Evolutionary conservation across 2,888 invertebrate species (phyloP), one percentile per base, ranked within the genome.

Genomic region (Scrobipalpa costella): DNA sequence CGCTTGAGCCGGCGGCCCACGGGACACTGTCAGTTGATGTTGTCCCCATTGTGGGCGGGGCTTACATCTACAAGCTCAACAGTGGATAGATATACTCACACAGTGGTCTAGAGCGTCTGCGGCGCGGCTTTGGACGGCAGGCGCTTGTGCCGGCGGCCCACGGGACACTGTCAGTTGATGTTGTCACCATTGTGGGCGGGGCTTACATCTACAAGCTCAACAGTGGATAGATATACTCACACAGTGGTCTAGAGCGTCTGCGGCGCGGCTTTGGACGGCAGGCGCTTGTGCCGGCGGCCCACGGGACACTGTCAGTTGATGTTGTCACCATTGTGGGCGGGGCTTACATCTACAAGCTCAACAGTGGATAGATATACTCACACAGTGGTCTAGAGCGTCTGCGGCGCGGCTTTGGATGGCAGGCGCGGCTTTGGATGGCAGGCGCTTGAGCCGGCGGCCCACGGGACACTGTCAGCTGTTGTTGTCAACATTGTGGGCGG

Each of bases 401-500:
- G 86, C 68, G 85, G 86, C 67, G 80, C 71, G 71, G 77, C 75
- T 63, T 84, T 85, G 62, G 79, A 70, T 79, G 83, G 80, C 78
- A 78, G 85, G 55, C 84, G 78, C 72, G 71, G 77, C 75, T 63
- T 84, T 85, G 62, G 79, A 70, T 79, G 83, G 80, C 78, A 78
- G 85, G 55, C 84, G 78, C 72, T 81, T 83, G 66, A 85, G 87
- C 78, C 86, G 88, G 75, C 86, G 75, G 71, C 80, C 77, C 72
- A 80, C 81, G 67, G 85, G 86, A 90, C 92, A 91, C 87, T 94
- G 94, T 92, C 96, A 96, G 92, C 97, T 97, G 90, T 97, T 97
- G 86, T 96, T 97, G 75, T 97, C 95, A 86, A 97, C 94, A 85
- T 97, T 97, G 88, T 98, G 98, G 68, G 97, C 94, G 50, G 96